Conservation (phyloP, 2,797 vertebrate genomes). For the Gadopsis marmoratus region DNA sequence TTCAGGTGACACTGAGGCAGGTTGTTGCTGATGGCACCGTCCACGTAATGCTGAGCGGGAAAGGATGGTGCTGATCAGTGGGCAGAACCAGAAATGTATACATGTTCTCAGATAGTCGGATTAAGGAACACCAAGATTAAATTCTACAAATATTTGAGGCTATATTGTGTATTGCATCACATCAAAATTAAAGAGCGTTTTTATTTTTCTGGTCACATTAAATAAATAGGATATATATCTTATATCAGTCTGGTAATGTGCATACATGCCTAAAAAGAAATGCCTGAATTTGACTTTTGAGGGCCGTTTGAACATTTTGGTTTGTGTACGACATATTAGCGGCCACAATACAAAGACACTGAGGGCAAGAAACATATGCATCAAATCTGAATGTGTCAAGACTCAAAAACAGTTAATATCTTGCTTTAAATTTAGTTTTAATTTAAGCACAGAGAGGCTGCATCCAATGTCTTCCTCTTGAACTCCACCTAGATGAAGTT, state of each 20-base stretch:
- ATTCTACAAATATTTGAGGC: background rate
- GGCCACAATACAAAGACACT: background rate
- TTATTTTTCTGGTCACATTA: background rate
- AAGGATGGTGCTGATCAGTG: background rate
- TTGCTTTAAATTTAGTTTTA: background rate
- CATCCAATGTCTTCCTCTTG: background rate
- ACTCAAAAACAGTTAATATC: background rate
- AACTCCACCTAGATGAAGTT: background rate
- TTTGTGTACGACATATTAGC: background rate
- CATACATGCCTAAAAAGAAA: background rate
- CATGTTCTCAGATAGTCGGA: background rate
- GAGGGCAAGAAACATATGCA: background rate
- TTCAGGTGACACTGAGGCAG: constrained; percentile 83
- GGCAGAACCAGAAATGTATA: background rate
- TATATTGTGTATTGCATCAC: background rate
- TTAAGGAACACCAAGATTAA: background rate
- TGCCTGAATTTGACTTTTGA: background rate
- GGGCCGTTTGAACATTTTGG: no score
- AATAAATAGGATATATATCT: background rate
- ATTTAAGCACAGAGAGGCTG: background rate
- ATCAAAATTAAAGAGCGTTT: background rate
- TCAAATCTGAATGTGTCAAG: background rate
- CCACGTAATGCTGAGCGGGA: constrained; percentile 88
- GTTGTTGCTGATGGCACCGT: constrained; percentile 90
- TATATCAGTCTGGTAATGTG: background rate